Base-by-base conservation (phyloP, 2,113 vertebrate species). In the Thoracochromis brauschi region DNA sequence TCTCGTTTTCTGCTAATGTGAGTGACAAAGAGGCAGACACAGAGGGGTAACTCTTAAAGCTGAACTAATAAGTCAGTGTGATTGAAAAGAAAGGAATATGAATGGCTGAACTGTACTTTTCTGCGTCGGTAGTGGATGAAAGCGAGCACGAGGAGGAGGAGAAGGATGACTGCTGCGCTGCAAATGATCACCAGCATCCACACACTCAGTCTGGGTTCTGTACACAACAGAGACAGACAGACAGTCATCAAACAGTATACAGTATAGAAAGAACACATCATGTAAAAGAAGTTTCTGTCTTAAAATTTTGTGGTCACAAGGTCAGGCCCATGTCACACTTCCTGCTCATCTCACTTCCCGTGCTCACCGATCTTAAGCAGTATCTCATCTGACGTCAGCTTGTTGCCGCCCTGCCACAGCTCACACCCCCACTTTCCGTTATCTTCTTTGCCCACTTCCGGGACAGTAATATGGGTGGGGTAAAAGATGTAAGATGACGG, bases 331-430 rank as follows among this genome's bases (percentile, higher is more conserved):
- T 63, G 57, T 90, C 87, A 80, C 13, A 49, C 53, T 94, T 93
- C 90, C 92, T 86, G 91, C 83, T 47, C 33, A 13, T 26, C 80
- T 92, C 82, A 75, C 87, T 91, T 89, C 91, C 86, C 86, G 82
- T 29, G 5, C 95, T 96, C 87, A 96, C 96, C 95, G n/a, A 96
- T 92, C 16, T 83, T 92, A 58, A 97, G 85, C 0, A 1, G 81
- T 11, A 95, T 73, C 8, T 19, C 47, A 9, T 91, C 92, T 3
- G 47, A 91, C 8, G 92, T 91, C 81, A 96, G 90, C 16, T 0
- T 2, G 1, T 3, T 80, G 2, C 2, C 0, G 1, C 33, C 83
- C 51, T 6, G 63, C 91, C 38, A 80, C 86, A 97, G 89, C 13
- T 89, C 47, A 89, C 96, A 97, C n/a, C 1, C 86, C 96, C 95